Evolutionary conservation across 2,797 vertebrate species (phyloP), one percentile per base, ranked within the genome.

Genomic region (Salmo trutta): DNA sequence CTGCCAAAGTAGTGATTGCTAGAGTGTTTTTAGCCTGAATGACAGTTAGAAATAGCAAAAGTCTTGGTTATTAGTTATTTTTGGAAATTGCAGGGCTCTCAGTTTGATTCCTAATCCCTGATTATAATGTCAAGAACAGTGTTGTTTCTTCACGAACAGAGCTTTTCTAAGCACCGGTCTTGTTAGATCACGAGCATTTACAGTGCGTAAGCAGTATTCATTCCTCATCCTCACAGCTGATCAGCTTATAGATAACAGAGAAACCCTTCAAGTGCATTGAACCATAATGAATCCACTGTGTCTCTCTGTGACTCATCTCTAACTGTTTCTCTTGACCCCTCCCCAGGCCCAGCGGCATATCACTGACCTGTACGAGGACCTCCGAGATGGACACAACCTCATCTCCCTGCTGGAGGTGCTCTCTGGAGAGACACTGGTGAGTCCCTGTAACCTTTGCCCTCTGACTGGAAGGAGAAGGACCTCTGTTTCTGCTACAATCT

Each of bases 341-440:
- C 21, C n/a, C 0, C 83, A 98, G 97, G 94, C 96, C 1, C 97
- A 99, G 91, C 93, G 96, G 75, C 96, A 98, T n/a, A 92, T 98
- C 91, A 96, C 95, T 5, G 97, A 99, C 89, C 93, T 99, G 68
- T 98, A 98, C 6, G 97, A 98, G 87, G 97, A 99, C 90, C 96
- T 99, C 76, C 90, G 97, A 19, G 97, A 99, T 93, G 97, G 97
- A 86, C 97, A 98, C 95, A 98, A 96, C 88, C 97, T 99, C 90
- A 98, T 98, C 92, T 98, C 97, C 2, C 93, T 99, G 84, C 94
- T 98, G 95, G 97, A 98, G 91, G 97, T 97, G 81, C 96, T 98
- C 80, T 98, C 97, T 0, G 97, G 97, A 83, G 97, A 98, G 88
- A 97, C 95, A 0, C 93, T 99, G 96, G 97, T 98, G 91, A 86